Conservation (phyloP, 2,888 invertebrate species). For the Glyphotaelius pellucidus region DNA sequence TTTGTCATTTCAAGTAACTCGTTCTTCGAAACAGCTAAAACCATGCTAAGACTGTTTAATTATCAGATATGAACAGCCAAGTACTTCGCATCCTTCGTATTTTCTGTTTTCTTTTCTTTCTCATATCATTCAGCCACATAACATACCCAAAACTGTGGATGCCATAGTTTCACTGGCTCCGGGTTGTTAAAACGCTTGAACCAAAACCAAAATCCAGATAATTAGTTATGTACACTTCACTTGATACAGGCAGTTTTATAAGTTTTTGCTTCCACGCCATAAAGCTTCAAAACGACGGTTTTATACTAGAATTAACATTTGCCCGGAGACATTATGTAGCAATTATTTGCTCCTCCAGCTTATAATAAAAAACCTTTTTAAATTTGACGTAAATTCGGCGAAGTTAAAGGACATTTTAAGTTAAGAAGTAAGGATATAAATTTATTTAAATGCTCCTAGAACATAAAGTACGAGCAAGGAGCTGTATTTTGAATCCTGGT, state of each 20-base stretch:
- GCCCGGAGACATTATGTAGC: neutral
- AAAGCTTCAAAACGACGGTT: neutral
- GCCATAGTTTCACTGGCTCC: too few species aligned
- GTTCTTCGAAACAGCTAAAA: too few species aligned
- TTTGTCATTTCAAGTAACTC: too few species aligned
- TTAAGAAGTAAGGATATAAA: slow-evolving; percentile 22
- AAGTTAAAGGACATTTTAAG: slow-evolving; percentile 12
- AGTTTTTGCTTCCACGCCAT: neutral
- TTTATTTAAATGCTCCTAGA: slow-evolving; percentile 23
- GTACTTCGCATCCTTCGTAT: neutral
- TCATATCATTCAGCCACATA: neutral
- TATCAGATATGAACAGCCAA: too few species aligned
- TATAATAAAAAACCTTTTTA: neutral
- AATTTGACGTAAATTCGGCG: neutral
- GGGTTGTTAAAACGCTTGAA: too few species aligned
- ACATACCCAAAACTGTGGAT: neutral
- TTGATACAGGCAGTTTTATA: neutral
- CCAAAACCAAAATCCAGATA: too few species aligned
- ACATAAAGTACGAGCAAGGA: slow-evolving; percentile 37
- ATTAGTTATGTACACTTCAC: neutral
- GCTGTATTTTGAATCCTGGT: slow-evolving; percentile 38
- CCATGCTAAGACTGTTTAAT: too few species aligned
- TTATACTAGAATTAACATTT: neutral
- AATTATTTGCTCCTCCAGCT: neutral
- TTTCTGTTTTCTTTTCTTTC: neutral